Percentiles rank a stretch among this genome's conserved stretches.
Evolutionary conservation across 2,113 vertebrate species (phyloP).

Genomic region (Genyomyrus donnyi): DNA sequence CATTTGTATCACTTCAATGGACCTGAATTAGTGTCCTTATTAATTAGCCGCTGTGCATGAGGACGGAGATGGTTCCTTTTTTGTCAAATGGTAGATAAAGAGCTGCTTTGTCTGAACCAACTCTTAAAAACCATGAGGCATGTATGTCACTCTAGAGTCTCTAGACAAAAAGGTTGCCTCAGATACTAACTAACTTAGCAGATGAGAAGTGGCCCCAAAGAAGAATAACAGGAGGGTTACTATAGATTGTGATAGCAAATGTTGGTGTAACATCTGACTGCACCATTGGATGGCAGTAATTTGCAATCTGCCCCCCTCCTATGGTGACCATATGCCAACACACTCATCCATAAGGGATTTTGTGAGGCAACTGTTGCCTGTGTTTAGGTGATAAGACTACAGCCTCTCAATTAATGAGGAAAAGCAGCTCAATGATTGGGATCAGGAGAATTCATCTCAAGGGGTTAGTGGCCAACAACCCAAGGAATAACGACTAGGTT

Average conservation of each 20-base stretch:
- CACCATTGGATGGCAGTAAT: not conserved
- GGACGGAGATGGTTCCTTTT: not conserved
- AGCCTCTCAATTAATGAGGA: not conserved
- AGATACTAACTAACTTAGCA: not conserved
- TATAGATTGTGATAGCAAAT: not conserved
- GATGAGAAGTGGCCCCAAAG: not conserved
- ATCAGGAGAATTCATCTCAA: not conserved
- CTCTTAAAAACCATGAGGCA: not conserved
- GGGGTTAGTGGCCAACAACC: not conserved
- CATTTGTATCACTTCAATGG: not conserved
- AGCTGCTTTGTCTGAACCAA: not conserved
- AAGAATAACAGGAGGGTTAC: not conserved
- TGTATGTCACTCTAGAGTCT: not conserved
- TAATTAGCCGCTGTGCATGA: not conserved
- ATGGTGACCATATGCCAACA: not conserved
- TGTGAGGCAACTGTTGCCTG: not conserved
- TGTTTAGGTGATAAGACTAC: not conserved
- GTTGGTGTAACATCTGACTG: not conserved
- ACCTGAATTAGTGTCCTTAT: not conserved
- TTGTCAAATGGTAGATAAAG: not conserved
- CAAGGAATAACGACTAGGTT: not conserved
- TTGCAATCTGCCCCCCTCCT: not conserved
- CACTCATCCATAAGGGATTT: not conserved
- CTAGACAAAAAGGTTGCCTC: not conserved
- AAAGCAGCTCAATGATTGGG: not conserved